These are phyloP conservation scores for Brotula barbata DNA, from an alignment of 2,797 vertebrate genomes.

Conservation along the genomic window DNA sequence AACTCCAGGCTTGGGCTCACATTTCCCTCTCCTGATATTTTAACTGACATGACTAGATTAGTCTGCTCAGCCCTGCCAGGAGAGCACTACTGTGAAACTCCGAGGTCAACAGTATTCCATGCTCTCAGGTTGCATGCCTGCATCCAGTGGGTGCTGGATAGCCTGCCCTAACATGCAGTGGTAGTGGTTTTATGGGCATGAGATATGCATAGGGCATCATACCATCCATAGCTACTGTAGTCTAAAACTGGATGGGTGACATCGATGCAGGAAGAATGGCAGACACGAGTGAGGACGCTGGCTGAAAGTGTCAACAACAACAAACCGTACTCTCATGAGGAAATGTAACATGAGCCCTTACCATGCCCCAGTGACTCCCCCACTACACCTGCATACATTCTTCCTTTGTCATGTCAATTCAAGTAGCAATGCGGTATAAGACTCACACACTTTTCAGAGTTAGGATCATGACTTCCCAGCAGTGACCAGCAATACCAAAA, in stretches of 20 bases:
- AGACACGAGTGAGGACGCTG: slow-evolving; percentile 10
- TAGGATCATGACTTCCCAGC: too few species aligned
- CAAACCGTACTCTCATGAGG: slow-evolving; percentile 52
- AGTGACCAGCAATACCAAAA: too few species aligned
- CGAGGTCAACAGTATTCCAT: slow-evolving; percentile 44
- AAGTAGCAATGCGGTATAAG: slow-evolving; percentile 56
- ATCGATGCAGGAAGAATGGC: slow-evolving; percentile 28
- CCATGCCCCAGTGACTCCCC: slow-evolving; percentile 39
- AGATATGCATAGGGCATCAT: slow-evolving; percentile 19
- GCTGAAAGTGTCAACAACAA: slow-evolving; percentile 57
- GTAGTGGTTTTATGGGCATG: slow-evolving; percentile 7
- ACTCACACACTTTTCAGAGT: slow-evolving; percentile 52
- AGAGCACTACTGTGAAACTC: slow-evolving; percentile 41
- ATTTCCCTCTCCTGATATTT: slow-evolving; percentile 35
- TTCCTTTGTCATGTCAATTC: slow-evolving; percentile 50
- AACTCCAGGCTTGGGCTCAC: slow-evolving; percentile 25
- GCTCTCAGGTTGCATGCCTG: slow-evolving; percentile 56
- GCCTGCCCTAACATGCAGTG: slow-evolving; percentile 19
- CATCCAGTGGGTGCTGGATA: slow-evolving; percentile 18
- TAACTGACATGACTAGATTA: slow-evolving; percentile 48
- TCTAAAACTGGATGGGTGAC: slow-evolving; percentile 55
- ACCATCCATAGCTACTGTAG: slow-evolving; percentile 24
- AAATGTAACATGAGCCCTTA: slow-evolving; percentile 53
- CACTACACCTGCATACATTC: slow-evolving; percentile 18
- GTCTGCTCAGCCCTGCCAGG: slow-evolving; percentile 25